These are phyloP conservation scores for Malacoctenus gilli DNA, from an alignment of 2,797 vertebrate genomes.

Conservation along the genomic window DNA sequence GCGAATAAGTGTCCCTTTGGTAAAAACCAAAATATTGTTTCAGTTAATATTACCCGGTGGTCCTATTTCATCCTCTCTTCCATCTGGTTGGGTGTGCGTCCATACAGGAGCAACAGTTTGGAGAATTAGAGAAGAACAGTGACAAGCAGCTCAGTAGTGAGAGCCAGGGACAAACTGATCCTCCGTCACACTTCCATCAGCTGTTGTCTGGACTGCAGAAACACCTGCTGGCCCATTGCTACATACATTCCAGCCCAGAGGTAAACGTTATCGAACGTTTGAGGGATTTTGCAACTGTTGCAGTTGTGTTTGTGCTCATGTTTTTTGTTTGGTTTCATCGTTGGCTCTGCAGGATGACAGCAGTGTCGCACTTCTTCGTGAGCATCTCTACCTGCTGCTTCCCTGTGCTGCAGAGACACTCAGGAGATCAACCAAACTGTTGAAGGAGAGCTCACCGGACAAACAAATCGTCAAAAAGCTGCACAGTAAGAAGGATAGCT, in stretches of 20 bases:
- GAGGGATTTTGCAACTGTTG: no score
- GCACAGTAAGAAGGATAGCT: slow-evolving; percentile 74
- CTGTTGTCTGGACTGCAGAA: slow-evolving; percentile 84
- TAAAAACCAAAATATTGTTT: no score
- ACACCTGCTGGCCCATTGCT: slow-evolving; percentile 85
- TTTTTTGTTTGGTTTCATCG: not conserved
- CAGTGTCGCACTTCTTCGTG: slow-evolving; percentile 80
- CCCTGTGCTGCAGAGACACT: slow-evolving; percentile 84
- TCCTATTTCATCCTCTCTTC: no score
- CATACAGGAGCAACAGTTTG: slow-evolving; percentile 82
- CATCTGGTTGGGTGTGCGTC: no score
- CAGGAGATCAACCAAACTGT: slow-evolving; percentile 76
- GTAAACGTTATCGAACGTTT: slow-evolving; percentile 55
- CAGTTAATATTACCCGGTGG: no score
- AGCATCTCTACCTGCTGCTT: slow-evolving; percentile 83
- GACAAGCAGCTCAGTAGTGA: slow-evolving; percentile 81
- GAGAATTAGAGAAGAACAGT: slow-evolving; percentile 87
- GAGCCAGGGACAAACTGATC: slow-evolving; percentile 76
- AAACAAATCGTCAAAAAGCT: slow-evolving; percentile 82
- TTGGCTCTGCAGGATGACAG: slow-evolving; percentile 74
- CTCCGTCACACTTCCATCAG: slow-evolving; percentile 85
- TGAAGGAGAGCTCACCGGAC: slow-evolving; percentile 81
- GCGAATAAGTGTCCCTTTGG: no score
- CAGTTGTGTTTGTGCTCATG: slow-evolving; percentile 1
- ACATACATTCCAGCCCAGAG: slow-evolving; percentile 76